A percentile compares a stretch with the other conserved stretches of the same genome.
Evolutionary conservation across 2,113 vertebrate species (phyloP).

Genomic region (Zapornia atra): DNA sequence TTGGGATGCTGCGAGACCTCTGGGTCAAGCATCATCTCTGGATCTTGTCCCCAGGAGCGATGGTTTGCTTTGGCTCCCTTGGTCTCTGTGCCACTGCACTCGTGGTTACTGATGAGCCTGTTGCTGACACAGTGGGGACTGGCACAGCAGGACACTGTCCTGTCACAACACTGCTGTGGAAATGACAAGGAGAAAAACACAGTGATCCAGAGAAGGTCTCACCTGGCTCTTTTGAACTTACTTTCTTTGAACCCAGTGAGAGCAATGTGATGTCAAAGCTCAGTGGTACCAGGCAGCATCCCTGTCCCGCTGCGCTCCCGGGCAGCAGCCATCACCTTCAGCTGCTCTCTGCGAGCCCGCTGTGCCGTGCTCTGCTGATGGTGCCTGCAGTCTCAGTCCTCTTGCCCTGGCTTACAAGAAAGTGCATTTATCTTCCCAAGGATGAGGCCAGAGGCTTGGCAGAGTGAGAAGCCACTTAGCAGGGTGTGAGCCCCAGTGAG

Average conservation of each 20-base stretch:
- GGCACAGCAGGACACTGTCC: not conserved
- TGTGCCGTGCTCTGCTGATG: not conserved
- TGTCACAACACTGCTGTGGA: not conserved
- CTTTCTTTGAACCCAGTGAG: not conserved
- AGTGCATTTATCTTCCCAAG: slow-evolving; percentile 28
- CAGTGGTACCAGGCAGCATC: not conserved
- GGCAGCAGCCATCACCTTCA: not conserved
- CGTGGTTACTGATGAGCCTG: not conserved
- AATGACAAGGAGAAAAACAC: not conserved
- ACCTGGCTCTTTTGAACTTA: not conserved
- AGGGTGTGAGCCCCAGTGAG: not conserved
- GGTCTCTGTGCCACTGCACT: rapidly evolving
- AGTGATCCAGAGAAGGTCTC: not conserved
- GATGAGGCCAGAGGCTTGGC: not conserved
- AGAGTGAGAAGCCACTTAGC: not conserved
- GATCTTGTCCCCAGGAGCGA: not conserved
- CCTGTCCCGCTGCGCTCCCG: not conserved
- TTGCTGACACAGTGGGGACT: not conserved
- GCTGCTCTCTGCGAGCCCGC: not conserved
- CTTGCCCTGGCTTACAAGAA: not conserved
- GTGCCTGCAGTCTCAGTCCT: not conserved
- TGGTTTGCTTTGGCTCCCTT: not conserved
- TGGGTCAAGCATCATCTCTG: not conserved
- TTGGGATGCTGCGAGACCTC: not conserved
- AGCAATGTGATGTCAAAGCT: not conserved